Base-by-base conservation (phyloP, 2,113 vertebrate genomes). In the Vidua chalybeata region DNA sequence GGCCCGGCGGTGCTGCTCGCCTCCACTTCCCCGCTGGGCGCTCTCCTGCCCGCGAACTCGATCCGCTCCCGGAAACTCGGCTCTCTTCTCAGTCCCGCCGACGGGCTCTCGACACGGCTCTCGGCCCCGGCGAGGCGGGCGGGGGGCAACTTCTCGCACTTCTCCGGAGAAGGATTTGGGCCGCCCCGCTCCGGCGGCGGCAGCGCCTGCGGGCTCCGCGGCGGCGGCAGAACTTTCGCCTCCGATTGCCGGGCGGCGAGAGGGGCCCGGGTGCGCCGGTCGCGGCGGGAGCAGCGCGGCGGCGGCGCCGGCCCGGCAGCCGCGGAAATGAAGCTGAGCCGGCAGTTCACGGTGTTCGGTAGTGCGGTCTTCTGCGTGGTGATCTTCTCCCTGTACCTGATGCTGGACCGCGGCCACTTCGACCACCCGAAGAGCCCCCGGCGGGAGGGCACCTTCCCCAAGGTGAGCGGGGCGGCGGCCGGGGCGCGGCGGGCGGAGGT, bases 331-430 rank as follows among this genome's bases (percentile, higher is more conserved):
- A 98, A 98, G 98, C 98, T 99, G 62, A 98, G 98, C 93, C 97
- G 98, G 66, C 98, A 98, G 95, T 98, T 99, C 93, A 98, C 98
- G 30, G 97, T 98, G 75, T 98, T 98, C 68, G 98, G 98, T 92
- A 98, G 98, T 94, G 98, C 98, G 56, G 96, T 99, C 73, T 99
- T 99, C 92, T 99, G 98, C 66, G 98, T 98, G 63, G 98, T 98
- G 49, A 98, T 98, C 73, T 98, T 99, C 93, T 98, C 98, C 13
- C 94, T 99, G 48, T 98, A 98, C 92, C 94, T 98, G 92, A 99
- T 99, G 98, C 97, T 99, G 96, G 98, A 99, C 95, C 97, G 98
- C 46, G 98, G 98, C 43, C 98, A 98, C 96, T 90, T 98, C 55
- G 98, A 99, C 82, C 97, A 98, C 39, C 97, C 98, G 43, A 97